Evolutionary conservation across 2,888 invertebrate genomes (phyloP), one percentile per base, ranked within the genome.

Genomic region (Tubiluchus corallicola): DNA sequence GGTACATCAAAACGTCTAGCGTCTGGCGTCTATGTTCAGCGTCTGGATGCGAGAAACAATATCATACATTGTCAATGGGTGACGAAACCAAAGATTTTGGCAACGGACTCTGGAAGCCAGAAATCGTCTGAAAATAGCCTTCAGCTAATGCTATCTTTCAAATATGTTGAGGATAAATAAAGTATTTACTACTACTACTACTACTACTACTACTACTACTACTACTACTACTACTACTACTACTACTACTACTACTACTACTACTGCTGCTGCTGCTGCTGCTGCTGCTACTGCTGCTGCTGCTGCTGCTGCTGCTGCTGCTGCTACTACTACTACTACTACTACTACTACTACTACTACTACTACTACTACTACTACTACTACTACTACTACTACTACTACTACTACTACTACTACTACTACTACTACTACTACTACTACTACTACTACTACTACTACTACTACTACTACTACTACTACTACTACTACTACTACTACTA

Each of bases 171-270:
- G n/a, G n/a, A n/a, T n/a, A n/a, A n/a, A n/a, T n/a, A n/a, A n/a
- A n/a, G n/a, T n/a, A n/a, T n/a, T n/a, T 29, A 29, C 29, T 29
- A 29, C 29, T 29, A 29, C 29, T 29, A 29, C 29, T 29, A 29
- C 29, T 29, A 29, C 29, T 29, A 29, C 29, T 29, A 29, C 29
- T 29, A 29, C 29, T 29, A 29, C 29, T 29, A 29, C 29, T 29
- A 29, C 29, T 29, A 29, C 29, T 29, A 29, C 29, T 29, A 29
- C 29, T 29, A 29, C 29, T 29, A 29, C 29, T 29, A 29, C 29
- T 29, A 29, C 29, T 29, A 29, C 29, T 29, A 29, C 29, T 29
- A 29, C 29, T 29, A 29, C 29, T 29, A 29, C 29, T 29, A 29
- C 29, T 29, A 29, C 29, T 29, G n/a, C 29, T 29, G n/a, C 29